Percentiles rank a stretch among this genome's conserved stretches.
These are phyloP conservation scores for Gorsachius goisagi DNA, from an alignment of 2,113 vertebrate species.

Conservation along the genomic window DNA sequence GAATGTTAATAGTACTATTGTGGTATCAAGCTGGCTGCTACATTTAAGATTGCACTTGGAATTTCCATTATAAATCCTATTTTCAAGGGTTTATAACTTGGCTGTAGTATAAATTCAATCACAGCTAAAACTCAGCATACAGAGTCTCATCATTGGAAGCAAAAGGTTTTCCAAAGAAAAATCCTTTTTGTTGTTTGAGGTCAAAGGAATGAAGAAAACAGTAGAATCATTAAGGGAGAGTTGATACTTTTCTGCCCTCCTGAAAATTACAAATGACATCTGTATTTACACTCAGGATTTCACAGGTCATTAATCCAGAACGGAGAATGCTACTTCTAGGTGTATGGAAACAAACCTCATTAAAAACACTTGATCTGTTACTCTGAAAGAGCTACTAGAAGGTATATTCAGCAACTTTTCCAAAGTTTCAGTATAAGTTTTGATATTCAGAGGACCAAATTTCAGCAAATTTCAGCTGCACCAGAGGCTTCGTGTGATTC, in stretches of 20 bases:
- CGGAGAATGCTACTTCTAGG: neutral
- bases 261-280: slow-evolving; percentile 52
- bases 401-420: neutral
- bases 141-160: slow-evolving; percentile 47
- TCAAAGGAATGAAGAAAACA: neutral
- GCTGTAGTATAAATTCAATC: slow-evolving; percentile 71
- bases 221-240: neutral
- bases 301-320: slow-evolving; percentile 37
- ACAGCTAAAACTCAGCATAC: slow-evolving; percentile 50
- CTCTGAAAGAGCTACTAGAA: neutral
- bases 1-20: slow-evolving; percentile 66
- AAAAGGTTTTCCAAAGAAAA: slow-evolving; percentile 47
- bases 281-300: slow-evolving; percentile 48
- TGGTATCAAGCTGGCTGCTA: slow-evolving; percentile 54
- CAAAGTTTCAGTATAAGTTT: neutral
- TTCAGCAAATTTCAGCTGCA: neutral
- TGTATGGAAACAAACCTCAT: slow-evolving; percentile 21
- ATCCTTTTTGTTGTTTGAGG: neutral
- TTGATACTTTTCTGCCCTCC: neutral
- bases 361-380: neutral
- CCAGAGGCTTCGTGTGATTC: neutral
- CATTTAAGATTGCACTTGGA: slow-evolving; percentile 52
- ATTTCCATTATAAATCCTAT: slow-evolving; percentile 75
- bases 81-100: slow-evolving; percentile 72
- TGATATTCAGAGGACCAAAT: neutral